These are phyloP conservation scores for Trididemnum clinides DNA, from an alignment of 23 tunicate species.

Conservation along the genomic window DNA sequence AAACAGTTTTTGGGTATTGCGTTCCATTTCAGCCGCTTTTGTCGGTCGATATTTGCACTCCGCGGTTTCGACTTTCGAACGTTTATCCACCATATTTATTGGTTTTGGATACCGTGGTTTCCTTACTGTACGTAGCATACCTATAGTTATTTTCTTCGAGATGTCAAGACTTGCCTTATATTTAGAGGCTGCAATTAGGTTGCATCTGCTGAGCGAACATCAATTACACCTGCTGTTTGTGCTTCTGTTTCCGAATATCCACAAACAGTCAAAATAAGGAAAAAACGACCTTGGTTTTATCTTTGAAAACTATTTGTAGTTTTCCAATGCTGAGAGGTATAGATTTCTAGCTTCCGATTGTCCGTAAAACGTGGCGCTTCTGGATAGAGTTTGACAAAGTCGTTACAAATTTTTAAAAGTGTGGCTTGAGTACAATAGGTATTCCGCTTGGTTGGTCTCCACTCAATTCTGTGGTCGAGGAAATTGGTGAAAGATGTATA, in stretches of 20 bases:
- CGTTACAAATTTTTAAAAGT: neutral
- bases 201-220: neutral
- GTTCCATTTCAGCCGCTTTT: neutral
- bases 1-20: neutral
- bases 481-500: neutral
- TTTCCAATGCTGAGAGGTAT: neutral
- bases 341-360: neutral
- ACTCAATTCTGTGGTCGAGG: neutral
- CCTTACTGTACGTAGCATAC: neutral
- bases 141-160: neutral
- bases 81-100: neutral
- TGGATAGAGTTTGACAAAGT: neutral
- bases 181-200: neutral
- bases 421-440: neutral
- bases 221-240: neutral
- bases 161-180: neutral
- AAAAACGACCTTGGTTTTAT: neutral
- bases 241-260: neutral
- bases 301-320: neutral
- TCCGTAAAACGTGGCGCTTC: neutral
- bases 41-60: neutral
- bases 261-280: neutral
- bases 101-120: neutral
- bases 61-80: neutral
- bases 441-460: neutral